A percentile compares a stretch with the other conserved stretches of the same genome.
Evolutionary conservation across 2,888 invertebrate genomes (phyloP).

Genomic region (Drosophila acutilabella): DNA sequence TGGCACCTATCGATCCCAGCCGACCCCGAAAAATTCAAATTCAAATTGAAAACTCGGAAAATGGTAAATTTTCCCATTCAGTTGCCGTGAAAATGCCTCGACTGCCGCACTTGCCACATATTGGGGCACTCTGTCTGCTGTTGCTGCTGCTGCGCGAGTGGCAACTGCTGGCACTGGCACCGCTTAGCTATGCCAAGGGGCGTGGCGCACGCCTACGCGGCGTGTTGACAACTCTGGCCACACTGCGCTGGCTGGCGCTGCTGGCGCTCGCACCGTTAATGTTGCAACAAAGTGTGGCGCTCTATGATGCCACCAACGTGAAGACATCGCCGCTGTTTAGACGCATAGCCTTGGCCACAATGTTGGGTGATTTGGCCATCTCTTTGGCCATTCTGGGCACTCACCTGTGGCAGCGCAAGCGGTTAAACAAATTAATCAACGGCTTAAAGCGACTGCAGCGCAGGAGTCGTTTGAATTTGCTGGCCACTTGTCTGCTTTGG

Average conservation of each 20-base stretch:
- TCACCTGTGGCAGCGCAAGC: conserved; percentile 53
- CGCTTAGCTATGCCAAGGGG: conserved; percentile 39
- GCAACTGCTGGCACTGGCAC: conserved; percentile 70
- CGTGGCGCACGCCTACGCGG: conserved; percentile 37
- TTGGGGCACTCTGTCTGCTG: conserved; percentile 62
- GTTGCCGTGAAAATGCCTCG: conserved; percentile 65
- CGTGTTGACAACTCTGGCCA: conserved; percentile 37
- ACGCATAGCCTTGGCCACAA: conserved; percentile 61
- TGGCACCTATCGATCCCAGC: background rate
- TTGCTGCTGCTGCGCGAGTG: conserved; percentile 58
- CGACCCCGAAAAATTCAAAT: background rate
- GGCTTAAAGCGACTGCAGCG: conserved; percentile 39
- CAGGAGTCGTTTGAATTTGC: conserved; percentile 36
- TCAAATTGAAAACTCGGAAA: background rate
- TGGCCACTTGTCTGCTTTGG: conserved; percentile 55
- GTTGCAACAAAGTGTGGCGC: conserved; percentile 52
- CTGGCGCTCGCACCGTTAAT: conserved; percentile 55
- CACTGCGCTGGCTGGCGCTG: conserved; percentile 47
- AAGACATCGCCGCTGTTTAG: conserved; percentile 58
- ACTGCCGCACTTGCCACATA: conserved; percentile 47
- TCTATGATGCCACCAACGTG: conserved; percentile 71
- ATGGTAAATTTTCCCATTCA: conserved; percentile 1
- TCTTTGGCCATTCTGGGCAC: conserved; percentile 56
- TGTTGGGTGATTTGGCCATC: conserved; percentile 62
- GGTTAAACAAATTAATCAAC: conserved; percentile 46